Base-by-base conservation (phyloP, 2,888 invertebrate genomes). In the Saturnia pavonia region DNA sequence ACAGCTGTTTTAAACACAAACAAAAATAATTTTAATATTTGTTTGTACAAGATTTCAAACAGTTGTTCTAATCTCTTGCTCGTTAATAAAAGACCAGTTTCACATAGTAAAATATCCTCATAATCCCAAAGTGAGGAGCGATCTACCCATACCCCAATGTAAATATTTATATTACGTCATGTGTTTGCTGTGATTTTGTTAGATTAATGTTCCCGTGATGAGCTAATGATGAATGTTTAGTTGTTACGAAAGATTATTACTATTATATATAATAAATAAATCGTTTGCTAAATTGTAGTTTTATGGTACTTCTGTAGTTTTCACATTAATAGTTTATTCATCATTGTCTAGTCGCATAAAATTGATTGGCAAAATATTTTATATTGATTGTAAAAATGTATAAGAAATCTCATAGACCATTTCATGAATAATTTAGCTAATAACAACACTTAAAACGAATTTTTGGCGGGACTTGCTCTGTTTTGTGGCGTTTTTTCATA, bases 121-220 rank as follows among this genome's bases (percentile, higher is more conserved):
- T 89, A 89, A 88, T 88, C 87, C 80, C 72, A 67, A 69, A 74
- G 66, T 73, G 78, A 81, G 79, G 74, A 74, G 76, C 74, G 77
- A 78, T 77, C 76, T 75, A 75, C 75, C n/a, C 83, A 80, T 83
- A 81, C 79, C 79, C 77, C 76, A 81, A 45, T 77, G 87, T 91
- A 92, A 92, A 92, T 92, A 91, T 92, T 92, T 91, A 89, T 70
- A 65, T n/a, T n/a, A 75, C 84, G 83, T 88, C 88, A 89, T 85
- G 78, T 89, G 88, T 84, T 83, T 83, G 75, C 82, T 69, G 78
- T 80, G 85, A 86, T 84, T 84, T 76, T 74, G 75, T 72, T 48
- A 75, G 79, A 79, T 81, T 82, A 70, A 68, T 68, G 48, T 54
- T 54, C 45, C 22, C 48, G 27, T 48, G 22, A 68, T 48, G 48